phyloP scores from a whole-genome alignment of 1,140 invertebrate species.

The Trichoplusia ni region DNA sequence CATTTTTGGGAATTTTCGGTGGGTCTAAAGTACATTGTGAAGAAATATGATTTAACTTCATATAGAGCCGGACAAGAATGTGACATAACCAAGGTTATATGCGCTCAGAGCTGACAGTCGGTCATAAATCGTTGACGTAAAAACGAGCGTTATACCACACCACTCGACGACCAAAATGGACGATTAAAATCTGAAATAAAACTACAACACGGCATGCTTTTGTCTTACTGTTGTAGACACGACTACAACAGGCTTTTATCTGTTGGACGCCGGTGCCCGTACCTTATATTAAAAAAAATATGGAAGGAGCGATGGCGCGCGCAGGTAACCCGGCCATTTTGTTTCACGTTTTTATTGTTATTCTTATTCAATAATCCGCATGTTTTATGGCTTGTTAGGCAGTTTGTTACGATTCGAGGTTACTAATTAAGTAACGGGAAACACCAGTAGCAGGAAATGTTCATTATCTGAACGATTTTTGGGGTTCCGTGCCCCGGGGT shows the following conservation, averaged over 20 bases:
- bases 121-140: conserved; percentile 54
- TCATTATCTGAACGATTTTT: conserved; percentile 33
- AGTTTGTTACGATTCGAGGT: conserved; percentile 59
- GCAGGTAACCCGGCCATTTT: conserved; percentile 74
- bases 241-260: conserved; percentile 74
- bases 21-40: no score
- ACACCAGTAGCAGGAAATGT: conserved; percentile 62
- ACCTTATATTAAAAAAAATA: conserved; percentile 52
- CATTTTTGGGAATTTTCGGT: no score
- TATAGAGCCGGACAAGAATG: conserved; percentile 35
- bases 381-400: conserved; percentile 72
- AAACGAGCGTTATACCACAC: conserved; percentile 50
- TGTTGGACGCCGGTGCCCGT: conserved; percentile 52
- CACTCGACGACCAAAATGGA: conserved; percentile 57
- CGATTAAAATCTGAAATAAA: conserved; percentile 74
- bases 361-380: conserved; percentile 71
- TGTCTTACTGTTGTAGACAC: conserved; percentile 77
- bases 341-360: conserved; percentile 62
- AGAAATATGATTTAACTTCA: background rate
- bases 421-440: conserved; percentile 64
- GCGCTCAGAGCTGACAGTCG: conserved; percentile 17
- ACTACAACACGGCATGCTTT: conserved; percentile 69
- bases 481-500: conserved; percentile 6
- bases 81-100: conserved; percentile 28
- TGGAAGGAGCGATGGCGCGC: conserved; percentile 59